These are phyloP conservation scores for Taxidea taxus DNA, from an alignment of 2,113 vertebrate genomes.

Conservation along the genomic window DNA sequence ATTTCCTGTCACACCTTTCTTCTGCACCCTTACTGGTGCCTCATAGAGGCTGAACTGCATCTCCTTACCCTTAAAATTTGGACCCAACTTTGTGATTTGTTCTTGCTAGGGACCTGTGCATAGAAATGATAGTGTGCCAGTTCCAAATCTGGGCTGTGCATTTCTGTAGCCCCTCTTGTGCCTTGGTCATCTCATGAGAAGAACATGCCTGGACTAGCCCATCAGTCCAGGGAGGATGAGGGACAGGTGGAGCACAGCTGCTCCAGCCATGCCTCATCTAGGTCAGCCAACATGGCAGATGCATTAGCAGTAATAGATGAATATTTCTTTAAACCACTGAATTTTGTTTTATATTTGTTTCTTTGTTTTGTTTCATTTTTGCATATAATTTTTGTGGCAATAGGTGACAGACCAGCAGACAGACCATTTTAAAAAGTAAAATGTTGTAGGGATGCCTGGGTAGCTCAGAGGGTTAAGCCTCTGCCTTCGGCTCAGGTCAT, in stretches of 20 bases:
- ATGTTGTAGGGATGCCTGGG: no score
- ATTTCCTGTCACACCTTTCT: not conserved
- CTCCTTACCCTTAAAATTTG: not conserved
- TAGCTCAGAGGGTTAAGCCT: no score
- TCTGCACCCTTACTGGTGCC: fast-evolving
- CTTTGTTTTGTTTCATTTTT: not conserved
- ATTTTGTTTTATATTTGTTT: not conserved
- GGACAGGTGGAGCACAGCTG: not conserved
- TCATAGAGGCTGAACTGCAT: not conserved
- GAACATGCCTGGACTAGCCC: not conserved
- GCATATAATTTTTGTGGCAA: not conserved
- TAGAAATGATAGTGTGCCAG: not conserved
- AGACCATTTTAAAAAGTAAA: not conserved
- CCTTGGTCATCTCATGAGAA: not conserved
- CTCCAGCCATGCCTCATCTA: not conserved
- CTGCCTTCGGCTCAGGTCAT: no score
- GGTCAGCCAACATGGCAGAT: not conserved
- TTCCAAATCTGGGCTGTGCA: not conserved
- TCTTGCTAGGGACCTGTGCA: not conserved
- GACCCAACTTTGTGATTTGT: not conserved
- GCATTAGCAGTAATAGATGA: not conserved
- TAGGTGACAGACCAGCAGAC: not conserved
- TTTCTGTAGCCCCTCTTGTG: not conserved
- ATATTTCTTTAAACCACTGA: not conserved
- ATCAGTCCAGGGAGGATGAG: not conserved